Conservation (phyloP, 1,140 invertebrate species). For the Diorhabda elongata region DNA sequence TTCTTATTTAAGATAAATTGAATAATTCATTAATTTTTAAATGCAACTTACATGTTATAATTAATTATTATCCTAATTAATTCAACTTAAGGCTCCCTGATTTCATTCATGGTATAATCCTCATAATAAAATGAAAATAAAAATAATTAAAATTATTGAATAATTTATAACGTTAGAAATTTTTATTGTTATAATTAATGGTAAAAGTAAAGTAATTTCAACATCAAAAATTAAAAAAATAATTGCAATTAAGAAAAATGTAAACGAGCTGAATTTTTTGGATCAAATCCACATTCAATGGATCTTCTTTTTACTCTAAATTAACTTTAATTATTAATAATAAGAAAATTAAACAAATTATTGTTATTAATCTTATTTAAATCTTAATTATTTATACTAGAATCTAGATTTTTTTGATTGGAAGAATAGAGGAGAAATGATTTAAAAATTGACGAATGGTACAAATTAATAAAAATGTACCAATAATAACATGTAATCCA, state of each 20-base stretch:
- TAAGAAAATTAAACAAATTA: constrained; percentile 47
- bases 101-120: constrained; percentile 60
- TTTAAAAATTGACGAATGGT: constrained; percentile 51
- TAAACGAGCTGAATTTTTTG: constrained; percentile 51
- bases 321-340: constrained; percentile 51
- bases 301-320: constrained; percentile 55
- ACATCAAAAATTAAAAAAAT: constrained; percentile 66
- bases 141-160: constrained; percentile 46
- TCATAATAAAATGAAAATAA: constrained; percentile 54
- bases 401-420: constrained; percentile 58
- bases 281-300: constrained; percentile 63
- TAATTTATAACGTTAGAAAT: constrained; percentile 44
- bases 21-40: no score
- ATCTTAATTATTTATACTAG: constrained; percentile 52
- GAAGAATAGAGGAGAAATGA: constrained; percentile 59
- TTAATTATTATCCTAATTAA: constrained; percentile 57
- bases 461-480: constrained; percentile 58
- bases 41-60: constrained; percentile 61
- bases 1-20: no score
- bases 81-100: constrained; percentile 58
- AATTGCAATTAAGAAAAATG: constrained; percentile 58
- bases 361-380: constrained; percentile 40
- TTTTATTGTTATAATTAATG: constrained; percentile 48
- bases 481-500: constrained; percentile 68
- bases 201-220: constrained; percentile 57